These are phyloP conservation scores for Regulus satrapa DNA, from an alignment of 2,113 vertebrate genomes.

Conservation along the genomic window DNA sequence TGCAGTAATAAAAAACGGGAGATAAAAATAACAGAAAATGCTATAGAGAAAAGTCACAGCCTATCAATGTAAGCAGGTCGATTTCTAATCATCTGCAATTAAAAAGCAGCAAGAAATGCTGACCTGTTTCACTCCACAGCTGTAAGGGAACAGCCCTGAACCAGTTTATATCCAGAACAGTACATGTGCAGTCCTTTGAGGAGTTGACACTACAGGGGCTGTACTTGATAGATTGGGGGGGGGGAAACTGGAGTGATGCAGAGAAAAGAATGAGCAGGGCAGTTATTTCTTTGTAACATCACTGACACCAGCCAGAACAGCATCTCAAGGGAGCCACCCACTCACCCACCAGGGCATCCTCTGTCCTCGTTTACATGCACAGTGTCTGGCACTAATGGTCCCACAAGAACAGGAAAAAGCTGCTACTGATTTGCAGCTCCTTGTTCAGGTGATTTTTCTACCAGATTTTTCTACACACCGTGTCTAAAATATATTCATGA, in stretches of 20 bases:
- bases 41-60: background rate
- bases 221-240: too few relatives aligned
- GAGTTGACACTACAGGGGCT: background rate
- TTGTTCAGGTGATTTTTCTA: background rate
- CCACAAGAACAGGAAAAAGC: background rate
- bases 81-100: background rate
- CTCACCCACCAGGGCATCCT: background rate
- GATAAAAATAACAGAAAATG: background rate
- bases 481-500: background rate
- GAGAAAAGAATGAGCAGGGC: background rate
- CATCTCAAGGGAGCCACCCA: background rate
- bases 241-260: background rate
- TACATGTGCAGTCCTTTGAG: fast-evolving
- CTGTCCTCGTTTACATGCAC: fast-evolving
- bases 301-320: background rate
- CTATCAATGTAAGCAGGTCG: background rate
- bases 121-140: background rate
- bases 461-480: background rate
- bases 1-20: fast-evolving
- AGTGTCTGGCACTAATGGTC: background rate
- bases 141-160: background rate
- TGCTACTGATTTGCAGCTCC: background rate
- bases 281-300: background rate
- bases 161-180: background rate
- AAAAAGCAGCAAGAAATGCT: background rate